phyloP scores from a whole-genome alignment of 2,888 invertebrate species.

The Dione vanillae region DNA sequence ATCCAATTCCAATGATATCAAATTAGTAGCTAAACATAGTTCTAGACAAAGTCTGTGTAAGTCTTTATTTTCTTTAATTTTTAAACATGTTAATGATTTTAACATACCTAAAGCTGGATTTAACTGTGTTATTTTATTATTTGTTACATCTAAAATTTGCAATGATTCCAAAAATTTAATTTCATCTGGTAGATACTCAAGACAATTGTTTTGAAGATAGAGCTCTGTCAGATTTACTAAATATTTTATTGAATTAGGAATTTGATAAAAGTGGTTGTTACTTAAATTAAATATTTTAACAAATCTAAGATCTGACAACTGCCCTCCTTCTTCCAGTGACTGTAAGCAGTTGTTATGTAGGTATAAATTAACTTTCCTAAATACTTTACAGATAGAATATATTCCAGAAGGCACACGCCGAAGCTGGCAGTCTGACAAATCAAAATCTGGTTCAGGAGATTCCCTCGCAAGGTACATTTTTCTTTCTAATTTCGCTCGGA shows the following conservation, averaged over 20 bases:
- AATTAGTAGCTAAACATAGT: slow-evolving; percentile 86
- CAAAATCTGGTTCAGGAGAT: slow-evolving; percentile 92
- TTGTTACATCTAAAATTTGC: slow-evolving; percentile 87
- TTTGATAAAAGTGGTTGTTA: slow-evolving; percentile 85
- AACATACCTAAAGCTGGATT: slow-evolving; percentile 87
- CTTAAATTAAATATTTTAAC: slow-evolving; percentile 87
- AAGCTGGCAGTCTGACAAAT: slow-evolving; percentile 91
- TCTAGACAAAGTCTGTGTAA: slow-evolving; percentile 86
- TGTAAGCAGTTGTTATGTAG: slow-evolving; percentile 88
- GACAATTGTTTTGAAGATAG: slow-evolving; percentile 88
- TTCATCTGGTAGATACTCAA: slow-evolving; percentile 88
- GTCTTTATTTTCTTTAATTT: slow-evolving; percentile 84
- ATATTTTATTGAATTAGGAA: slow-evolving; percentile 87
- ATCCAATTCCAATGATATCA: slow-evolving; percentile 86
- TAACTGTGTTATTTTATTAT: slow-evolving; percentile 87
- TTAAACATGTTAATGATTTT: slow-evolving; percentile 84
- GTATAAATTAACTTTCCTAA: slow-evolving; percentile 89
- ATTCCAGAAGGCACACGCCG: slow-evolving; percentile 90
- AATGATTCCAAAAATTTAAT: slow-evolving; percentile 86
- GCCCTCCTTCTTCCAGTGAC: slow-evolving; percentile 88
- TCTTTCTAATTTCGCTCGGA: slow-evolving; percentile 68
- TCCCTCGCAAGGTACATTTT: slow-evolving; percentile 85
- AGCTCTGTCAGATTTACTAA: slow-evolving; percentile 89
- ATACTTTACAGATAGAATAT: slow-evolving; percentile 91
- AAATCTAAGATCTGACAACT: slow-evolving; percentile 87